Conservation (phyloP, 2,113 vertebrate species). For the Chionomys nivalis region DNA sequence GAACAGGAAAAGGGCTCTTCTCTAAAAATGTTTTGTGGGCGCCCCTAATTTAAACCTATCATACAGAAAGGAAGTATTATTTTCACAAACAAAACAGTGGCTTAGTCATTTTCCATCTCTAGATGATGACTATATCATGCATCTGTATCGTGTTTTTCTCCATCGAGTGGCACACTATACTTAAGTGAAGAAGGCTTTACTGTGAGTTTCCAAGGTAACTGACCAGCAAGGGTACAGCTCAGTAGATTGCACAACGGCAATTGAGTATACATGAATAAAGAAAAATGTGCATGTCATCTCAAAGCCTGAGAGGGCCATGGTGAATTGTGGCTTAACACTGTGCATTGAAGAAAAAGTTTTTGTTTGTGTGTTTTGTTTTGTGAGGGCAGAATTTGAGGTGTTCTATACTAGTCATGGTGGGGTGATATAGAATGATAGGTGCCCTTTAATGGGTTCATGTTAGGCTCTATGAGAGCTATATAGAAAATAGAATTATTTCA, state of each 20-base stretch:
- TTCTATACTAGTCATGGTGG: neutral
- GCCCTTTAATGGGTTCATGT: neutral
- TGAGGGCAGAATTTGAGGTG: neutral
- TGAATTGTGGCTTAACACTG: slow-evolving; percentile 37
- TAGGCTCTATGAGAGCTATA: neutral
- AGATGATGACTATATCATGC: slow-evolving; percentile 59
- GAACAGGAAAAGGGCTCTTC: slow-evolving; percentile 27
- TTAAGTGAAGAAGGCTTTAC: slow-evolving; percentile 63
- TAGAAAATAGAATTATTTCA: slow-evolving; percentile 46
- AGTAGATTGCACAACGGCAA: slow-evolving; percentile 60
- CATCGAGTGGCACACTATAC: slow-evolving; percentile 49
- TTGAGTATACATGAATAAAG: slow-evolving; percentile 56
- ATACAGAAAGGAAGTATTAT: slow-evolving; percentile 64
- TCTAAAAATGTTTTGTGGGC: slow-evolving; percentile 45
- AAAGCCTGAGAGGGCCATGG: neutral
- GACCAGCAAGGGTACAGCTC: slow-evolving; percentile 66
- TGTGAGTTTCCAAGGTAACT: slow-evolving; percentile 79
- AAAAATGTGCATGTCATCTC: slow-evolving; percentile 47
- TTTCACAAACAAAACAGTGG: slow-evolving; percentile 72
- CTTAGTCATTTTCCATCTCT: slow-evolving; percentile 76
- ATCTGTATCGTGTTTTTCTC: slow-evolving; percentile 73
- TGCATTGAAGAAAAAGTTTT: neutral
- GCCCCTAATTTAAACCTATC: slow-evolving; percentile 64
- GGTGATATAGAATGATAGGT: neutral
- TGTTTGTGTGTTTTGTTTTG: neutral